Conservation (phyloP, 2,113 vertebrate species). For the Ceuthmochares aereus region DNA sequence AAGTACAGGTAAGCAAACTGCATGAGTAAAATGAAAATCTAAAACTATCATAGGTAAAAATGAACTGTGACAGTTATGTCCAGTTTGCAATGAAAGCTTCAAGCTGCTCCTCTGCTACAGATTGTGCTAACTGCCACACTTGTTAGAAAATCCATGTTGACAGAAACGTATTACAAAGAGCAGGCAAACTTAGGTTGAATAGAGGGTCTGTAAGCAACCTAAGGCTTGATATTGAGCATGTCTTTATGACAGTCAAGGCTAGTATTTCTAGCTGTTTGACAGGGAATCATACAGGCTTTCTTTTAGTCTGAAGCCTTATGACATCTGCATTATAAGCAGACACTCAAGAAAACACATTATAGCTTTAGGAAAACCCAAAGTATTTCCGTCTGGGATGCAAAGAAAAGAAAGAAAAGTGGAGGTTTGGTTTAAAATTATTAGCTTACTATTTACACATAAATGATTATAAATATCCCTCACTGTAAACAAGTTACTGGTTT, state of each 20-base stretch:
- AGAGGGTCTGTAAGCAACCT: not conserved
- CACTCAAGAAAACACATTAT: not conserved
- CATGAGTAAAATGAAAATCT: not conserved
- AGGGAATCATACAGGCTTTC: not conserved
- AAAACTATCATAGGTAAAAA: not conserved
- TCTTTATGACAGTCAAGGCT: constrained; percentile 4
- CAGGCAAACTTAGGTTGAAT: constrained; percentile 6
- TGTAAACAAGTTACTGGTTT: not conserved
- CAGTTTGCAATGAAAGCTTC: not conserved
- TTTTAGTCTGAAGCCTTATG: not conserved
- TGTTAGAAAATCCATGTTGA: constrained; percentile 14
- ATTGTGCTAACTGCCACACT: not conserved
- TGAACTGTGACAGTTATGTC: not conserved
- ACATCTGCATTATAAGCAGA: not conserved
- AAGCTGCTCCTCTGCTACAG: not conserved
- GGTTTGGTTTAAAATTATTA: not conserved
- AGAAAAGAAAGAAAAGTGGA: not conserved
- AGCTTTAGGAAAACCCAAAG: not conserved
- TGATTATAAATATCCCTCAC: not conserved
- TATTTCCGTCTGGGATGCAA: not conserved
- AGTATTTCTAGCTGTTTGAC: constrained; percentile 5
- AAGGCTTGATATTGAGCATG: not conserved
- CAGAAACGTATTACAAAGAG: constrained; percentile 24
- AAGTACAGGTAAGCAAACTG: not conserved
- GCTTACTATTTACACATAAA: not conserved